Percentiles rank a stretch among this genome's conserved stretches.
Conservation (phyloP, 2,113 vertebrate species). For the Crotalus helleri region DNA sequence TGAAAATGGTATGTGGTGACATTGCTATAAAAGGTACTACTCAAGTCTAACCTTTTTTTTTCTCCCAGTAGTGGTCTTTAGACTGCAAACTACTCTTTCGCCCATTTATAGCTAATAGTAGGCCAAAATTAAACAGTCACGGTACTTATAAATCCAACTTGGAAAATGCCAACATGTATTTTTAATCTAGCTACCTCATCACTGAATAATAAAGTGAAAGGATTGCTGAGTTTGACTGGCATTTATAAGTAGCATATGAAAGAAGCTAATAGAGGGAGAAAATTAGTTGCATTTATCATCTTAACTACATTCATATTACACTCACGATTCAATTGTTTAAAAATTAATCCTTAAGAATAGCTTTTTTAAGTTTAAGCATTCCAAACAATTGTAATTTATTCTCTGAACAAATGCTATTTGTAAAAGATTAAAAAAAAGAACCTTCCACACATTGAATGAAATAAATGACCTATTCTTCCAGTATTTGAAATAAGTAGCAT, state of each 20-base stretch:
- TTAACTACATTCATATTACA: slow-evolving; percentile 63
- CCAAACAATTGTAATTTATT: slow-evolving; percentile 60
- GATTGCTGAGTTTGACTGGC: slow-evolving; percentile 64
- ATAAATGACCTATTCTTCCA: slow-evolving; percentile 36
- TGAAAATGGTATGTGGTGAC: slow-evolving; percentile 25
- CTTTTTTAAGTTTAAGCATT: slow-evolving; percentile 68
- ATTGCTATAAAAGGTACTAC: not conserved
- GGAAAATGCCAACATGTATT: slow-evolving; percentile 73
- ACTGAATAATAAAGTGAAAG: slow-evolving; percentile 64
- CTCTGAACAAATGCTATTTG: slow-evolving; percentile 63
- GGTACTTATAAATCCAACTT: slow-evolving; percentile 54
- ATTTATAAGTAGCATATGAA: slow-evolving; percentile 65
- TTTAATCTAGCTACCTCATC: slow-evolving; percentile 69
- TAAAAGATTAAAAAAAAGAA: slow-evolving; percentile 45
- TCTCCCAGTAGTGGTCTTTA: not conserved
- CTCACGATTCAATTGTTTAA: slow-evolving; percentile 70
- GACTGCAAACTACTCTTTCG: slow-evolving; percentile 47
- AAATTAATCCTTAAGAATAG: slow-evolving; percentile 69
- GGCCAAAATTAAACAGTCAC: slow-evolving; percentile 44
- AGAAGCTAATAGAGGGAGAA: slow-evolving; percentile 60
- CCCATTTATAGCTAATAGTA: slow-evolving; percentile 53
- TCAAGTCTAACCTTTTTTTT: slow-evolving; percentile 16
- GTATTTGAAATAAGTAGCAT: slow-evolving; percentile 27
- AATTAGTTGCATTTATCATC: slow-evolving; percentile 65
- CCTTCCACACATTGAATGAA: slow-evolving; percentile 12